Conservation (phyloP, 2,113 vertebrate genomes). For the Zingel zingel region DNA sequence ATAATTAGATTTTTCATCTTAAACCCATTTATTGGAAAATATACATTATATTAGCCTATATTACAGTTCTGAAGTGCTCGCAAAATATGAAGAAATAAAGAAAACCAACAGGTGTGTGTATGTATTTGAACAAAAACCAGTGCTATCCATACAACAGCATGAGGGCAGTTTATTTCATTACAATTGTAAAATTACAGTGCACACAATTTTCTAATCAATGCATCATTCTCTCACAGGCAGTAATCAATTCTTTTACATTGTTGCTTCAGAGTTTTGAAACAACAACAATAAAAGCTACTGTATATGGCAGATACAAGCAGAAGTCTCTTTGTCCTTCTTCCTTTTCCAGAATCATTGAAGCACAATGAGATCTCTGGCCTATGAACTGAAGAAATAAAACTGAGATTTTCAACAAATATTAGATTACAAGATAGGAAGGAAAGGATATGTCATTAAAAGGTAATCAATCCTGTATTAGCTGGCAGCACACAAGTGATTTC, state of each 20-base stretch:
- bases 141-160: conserved; percentile 52
- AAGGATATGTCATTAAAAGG: conserved; percentile 35
- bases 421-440: conserved; percentile 42
- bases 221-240: conserved; percentile 76
- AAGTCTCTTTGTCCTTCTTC: conserved; percentile 10
- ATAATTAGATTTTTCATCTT: neutral
- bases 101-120: neutral
- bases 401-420: conserved; percentile 34
- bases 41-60: neutral
- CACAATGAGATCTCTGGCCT: conserved; percentile 23
- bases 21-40: neutral
- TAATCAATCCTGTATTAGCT: conserved; percentile 17
- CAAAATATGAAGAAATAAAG: neutral
- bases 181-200: conserved; percentile 69
- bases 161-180: conserved; percentile 76
- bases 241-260: conserved; percentile 59
- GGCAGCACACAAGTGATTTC: conserved; percentile 38
- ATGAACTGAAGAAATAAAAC: conserved; percentile 6
- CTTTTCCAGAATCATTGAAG: conserved; percentile 29
- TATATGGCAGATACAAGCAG: conserved; percentile 50
- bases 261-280: conserved; percentile 54
- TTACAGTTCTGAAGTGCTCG: neutral
- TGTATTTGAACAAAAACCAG: conserved; percentile 12
- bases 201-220: conserved; percentile 64
- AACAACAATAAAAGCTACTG: conserved; percentile 65